phyloP scores from a whole-genome alignment of 2,797 vertebrate genomes.

The Enteromius afrohamiltoni region DNA sequence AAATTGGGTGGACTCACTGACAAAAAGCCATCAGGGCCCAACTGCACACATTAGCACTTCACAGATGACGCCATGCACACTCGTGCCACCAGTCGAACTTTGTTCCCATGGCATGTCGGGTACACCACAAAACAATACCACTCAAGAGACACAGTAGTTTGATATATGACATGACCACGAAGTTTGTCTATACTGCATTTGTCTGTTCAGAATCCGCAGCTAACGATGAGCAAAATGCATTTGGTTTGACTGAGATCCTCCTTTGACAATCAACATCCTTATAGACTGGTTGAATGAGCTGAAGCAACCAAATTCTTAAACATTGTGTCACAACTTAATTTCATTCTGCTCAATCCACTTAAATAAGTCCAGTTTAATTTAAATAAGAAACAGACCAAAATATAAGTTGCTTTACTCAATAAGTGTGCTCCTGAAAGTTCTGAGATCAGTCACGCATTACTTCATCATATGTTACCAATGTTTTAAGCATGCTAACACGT shows the following conservation, averaged over 20 bases:
- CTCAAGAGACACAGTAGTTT: constrained; percentile 47
- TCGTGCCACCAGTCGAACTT: constrained; percentile 64
- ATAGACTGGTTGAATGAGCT: neutral
- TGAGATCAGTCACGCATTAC: neutral
- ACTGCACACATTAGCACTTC: constrained; percentile 82
- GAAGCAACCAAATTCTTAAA: neutral
- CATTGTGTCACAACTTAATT: neutral
- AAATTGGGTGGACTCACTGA: constrained; percentile 57
- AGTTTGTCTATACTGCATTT: neutral
- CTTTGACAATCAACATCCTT: neutral
- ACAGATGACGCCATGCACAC: constrained; percentile 70
- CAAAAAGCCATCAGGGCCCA: constrained; percentile 73
- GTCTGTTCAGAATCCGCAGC: neutral
- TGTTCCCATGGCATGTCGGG: constrained; percentile 57
- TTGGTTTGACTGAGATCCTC: constrained; percentile 11
- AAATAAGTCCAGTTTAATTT: neutral
- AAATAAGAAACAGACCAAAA: neutral
- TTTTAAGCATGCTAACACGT: neutral
- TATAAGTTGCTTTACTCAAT: neutral
- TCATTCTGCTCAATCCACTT: neutral
- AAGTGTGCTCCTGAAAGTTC: neutral
- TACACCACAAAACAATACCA: constrained; percentile 57
- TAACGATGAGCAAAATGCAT: neutral
- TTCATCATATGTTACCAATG: neutral
- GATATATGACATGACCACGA: constrained; percentile 16